Percentiles rank a stretch among this genome's conserved stretches.
Evolutionary conservation across 2,888 invertebrate genomes (phyloP).

Genomic region (Danaus chrysippus): DNA sequence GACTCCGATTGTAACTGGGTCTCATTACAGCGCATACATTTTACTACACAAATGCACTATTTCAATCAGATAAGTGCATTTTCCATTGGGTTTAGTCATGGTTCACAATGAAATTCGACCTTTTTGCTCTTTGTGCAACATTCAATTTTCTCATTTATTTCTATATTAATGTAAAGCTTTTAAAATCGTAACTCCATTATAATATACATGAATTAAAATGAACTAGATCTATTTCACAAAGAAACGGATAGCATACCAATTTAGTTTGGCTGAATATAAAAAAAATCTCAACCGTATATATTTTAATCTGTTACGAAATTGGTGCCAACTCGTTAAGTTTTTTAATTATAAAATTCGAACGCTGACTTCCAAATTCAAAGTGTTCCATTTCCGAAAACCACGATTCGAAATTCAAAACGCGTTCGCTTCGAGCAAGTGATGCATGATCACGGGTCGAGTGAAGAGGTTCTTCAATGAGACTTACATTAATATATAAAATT

Average conservation of each 20-base stretch:
- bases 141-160: too few relatives aligned
- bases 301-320: conserved; percentile 9
- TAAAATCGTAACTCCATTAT: too few relatives aligned
- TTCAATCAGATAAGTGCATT: conserved; percentile 2
- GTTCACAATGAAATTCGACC: too few relatives aligned
- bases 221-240: too few relatives aligned
- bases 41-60: conserved; percentile 1
- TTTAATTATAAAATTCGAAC: conserved; percentile 30
- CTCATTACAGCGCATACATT: not conserved
- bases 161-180: too few relatives aligned
- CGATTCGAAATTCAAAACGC: conserved; percentile 55
- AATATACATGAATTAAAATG: too few relatives aligned
- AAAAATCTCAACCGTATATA: conserved; percentile 10
- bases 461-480: conserved; percentile 53
- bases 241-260: too few relatives aligned
- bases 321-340: conserved; percentile 11
- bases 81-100: not conserved
- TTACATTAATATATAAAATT: conserved; percentile 35
- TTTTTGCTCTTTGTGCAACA: too few relatives aligned
- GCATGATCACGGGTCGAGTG: conserved; percentile 68
- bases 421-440: conserved; percentile 60
- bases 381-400: conserved; percentile 42
- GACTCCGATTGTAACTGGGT: not conserved
- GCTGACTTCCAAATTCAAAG: conserved; percentile 31
- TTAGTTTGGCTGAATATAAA: not conserved